A percentile compares a stretch with the other conserved stretches of the same genome.
Conservation (phyloP, 2,797 vertebrate genomes). For the Gymnocypris eckloni region DNA sequence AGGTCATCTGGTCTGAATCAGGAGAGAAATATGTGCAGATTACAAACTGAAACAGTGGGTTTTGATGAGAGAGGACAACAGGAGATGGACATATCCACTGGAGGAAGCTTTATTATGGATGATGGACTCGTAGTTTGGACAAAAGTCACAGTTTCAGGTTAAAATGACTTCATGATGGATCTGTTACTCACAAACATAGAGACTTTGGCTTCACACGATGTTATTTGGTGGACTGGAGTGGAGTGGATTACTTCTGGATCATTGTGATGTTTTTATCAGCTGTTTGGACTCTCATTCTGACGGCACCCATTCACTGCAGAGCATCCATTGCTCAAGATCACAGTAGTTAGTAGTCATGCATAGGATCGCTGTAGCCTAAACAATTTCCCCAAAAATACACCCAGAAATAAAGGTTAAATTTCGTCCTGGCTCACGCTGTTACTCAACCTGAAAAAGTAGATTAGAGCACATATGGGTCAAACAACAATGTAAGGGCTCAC, state of each 20-base stretch:
- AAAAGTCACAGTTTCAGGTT: neutral
- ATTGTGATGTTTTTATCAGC: neutral
- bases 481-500: neutral
- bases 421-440: too few relatives aligned
- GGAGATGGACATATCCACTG: neutral
- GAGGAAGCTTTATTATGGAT: neutral
- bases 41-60: neutral
- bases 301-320: too few relatives aligned
- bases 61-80: neutral
- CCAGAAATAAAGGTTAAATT: too few relatives aligned
- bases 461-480: neutral
- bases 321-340: neutral
- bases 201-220: neutral
- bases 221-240: neutral
- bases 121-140: neutral
- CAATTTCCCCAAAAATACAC: too few relatives aligned
- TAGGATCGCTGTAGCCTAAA: too few relatives aligned
- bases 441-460: neutral
- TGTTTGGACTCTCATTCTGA: too few relatives aligned
- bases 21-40: neutral
- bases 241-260: neutral
- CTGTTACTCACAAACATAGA: neutral
- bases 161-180: neutral
- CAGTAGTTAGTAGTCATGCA: neutral
- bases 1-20: neutral